A percentile compares a stretch with the other conserved stretches of the same genome.
phyloP scores from a whole-genome alignment of 2,113 vertebrate genomes.

The Suricata suricatta region DNA sequence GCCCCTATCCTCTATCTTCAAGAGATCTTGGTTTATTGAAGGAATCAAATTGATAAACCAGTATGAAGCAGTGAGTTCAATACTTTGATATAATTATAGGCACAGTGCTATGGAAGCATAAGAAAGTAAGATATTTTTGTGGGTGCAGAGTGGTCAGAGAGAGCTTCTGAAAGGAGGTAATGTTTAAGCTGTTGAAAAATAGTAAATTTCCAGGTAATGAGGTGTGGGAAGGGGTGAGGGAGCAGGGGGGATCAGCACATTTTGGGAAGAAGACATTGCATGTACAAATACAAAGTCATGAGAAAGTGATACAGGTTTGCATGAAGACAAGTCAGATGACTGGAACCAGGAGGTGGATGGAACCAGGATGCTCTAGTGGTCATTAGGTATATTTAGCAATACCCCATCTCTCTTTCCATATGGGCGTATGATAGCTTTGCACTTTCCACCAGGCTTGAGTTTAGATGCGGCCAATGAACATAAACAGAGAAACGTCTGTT shows the following conservation, averaged over 20 bases:
- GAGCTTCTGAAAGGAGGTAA: neutral
- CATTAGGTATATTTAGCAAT: neutral
- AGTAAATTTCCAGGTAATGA: neutral
- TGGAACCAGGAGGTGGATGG: neutral
- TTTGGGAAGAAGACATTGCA: neutral
- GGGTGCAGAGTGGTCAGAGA: neutral
- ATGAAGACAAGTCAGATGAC: neutral
- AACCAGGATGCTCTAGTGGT: neutral
- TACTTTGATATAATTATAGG: neutral
- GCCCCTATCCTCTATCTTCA: too few species aligned
- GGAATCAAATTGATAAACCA: neutral
- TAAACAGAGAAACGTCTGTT: neutral
- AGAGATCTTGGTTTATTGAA: neutral
- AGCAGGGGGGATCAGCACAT: neutral
- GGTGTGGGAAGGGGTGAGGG: neutral
- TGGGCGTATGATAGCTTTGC: neutral
- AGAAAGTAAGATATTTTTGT: neutral
- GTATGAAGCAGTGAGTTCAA: neutral
- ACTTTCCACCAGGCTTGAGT: neutral
- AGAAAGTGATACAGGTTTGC: neutral
- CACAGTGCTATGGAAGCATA: neutral
- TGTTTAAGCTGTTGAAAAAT: neutral
- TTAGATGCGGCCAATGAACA: neutral
- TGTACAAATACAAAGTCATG: neutral
- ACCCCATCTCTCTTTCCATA: neutral